phyloP scores from a whole-genome alignment of 2,888 invertebrate species.

The Hedychridium roseum region DNA sequence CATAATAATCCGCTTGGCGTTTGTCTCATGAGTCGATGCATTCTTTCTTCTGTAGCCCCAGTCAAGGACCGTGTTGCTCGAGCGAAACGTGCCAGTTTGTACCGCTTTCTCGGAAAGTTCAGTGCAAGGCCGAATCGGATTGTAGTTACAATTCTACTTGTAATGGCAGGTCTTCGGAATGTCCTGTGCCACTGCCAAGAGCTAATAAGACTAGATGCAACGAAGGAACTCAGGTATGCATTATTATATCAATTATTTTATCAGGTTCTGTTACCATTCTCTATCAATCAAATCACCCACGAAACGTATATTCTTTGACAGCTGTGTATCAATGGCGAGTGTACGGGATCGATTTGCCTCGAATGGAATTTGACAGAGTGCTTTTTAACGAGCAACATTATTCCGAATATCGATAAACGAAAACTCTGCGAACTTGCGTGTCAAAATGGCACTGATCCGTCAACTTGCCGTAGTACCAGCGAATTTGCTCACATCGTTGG shows the following conservation, averaged over 20 bases:
- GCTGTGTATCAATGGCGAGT: constrained; percentile 89
- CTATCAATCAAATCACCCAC: not conserved
- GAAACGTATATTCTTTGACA: constrained; percentile 61
- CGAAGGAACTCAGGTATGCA: constrained; percentile 79
- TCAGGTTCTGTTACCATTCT: constrained; percentile 1
- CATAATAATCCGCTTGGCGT: too few species aligned
- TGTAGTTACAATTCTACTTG: constrained; percentile 91
- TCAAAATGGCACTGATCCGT: constrained; percentile 79
- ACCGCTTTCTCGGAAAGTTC: constrained; percentile 69
- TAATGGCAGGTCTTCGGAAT: constrained; percentile 84
- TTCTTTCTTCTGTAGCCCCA: constrained; percentile 84
- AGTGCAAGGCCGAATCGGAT: constrained; percentile 86
- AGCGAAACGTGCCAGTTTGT: constrained; percentile 82
- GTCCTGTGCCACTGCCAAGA: constrained; percentile 84
- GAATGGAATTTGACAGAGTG: constrained; percentile 95
- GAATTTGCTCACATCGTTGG: constrained; percentile 81
- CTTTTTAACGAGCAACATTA: constrained; percentile 84
- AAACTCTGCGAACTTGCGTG: constrained; percentile 97
- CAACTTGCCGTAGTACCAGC: constrained; percentile 85
- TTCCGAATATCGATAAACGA: constrained; percentile 80
- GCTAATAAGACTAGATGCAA: constrained; percentile 95
- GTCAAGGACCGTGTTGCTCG: constrained; percentile 96
- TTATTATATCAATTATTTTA: not conserved
- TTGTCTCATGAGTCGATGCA: too few species aligned
- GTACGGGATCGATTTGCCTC: constrained; percentile 93